phyloP scores from a whole-genome alignment of 2,888 invertebrate genomes.

The Linyphia triangularis region DNA sequence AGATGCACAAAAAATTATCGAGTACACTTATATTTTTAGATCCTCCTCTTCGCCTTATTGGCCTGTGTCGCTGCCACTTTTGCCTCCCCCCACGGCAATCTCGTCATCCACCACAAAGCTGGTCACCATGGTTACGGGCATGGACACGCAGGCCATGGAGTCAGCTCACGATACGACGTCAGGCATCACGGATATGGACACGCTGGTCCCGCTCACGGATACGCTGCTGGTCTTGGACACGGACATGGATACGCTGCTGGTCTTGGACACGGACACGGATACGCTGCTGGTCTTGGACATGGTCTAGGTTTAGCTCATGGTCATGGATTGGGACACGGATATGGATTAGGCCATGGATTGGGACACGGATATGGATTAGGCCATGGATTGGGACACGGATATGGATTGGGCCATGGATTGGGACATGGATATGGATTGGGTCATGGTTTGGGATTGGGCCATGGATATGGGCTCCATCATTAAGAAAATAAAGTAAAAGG shows the following conservation, averaged over 20 bases:
- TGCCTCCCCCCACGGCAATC: conserved; percentile 38
- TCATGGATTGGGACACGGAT: conserved; percentile 25
- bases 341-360: conserved; percentile 32
- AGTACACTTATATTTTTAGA: background rate
- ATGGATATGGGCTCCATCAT: conserved; percentile 34
- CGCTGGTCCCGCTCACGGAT: background rate
- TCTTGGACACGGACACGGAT: conserved; percentile 29
- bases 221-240: conserved; percentile 25
- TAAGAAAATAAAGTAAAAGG: too few species aligned
- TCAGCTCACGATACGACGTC: conserved; percentile 65
- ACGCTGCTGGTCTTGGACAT: conserved; percentile 17
- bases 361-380: conserved; percentile 32
- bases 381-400: conserved; percentile 29
- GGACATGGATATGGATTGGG: conserved; percentile 36
- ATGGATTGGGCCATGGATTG: conserved; percentile 29
- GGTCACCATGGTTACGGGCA: conserved; percentile 61
- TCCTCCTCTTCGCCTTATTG: background rate
- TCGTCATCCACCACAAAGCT: conserved; percentile 62
- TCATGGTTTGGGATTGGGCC: conserved; percentile 3
- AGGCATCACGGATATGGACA: conserved; percentile 52
- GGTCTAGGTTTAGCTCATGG: conserved; percentile 33
- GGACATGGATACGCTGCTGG: conserved; percentile 38
- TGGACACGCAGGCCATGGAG: conserved; percentile 57
- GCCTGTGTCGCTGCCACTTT: conserved; percentile 40
- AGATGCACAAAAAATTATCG: too few species aligned